A percentile compares a stretch with the other conserved stretches of the same genome.
Conservation (phyloP, 2,888 invertebrate species). For the Meteorus cinctellus region DNA sequence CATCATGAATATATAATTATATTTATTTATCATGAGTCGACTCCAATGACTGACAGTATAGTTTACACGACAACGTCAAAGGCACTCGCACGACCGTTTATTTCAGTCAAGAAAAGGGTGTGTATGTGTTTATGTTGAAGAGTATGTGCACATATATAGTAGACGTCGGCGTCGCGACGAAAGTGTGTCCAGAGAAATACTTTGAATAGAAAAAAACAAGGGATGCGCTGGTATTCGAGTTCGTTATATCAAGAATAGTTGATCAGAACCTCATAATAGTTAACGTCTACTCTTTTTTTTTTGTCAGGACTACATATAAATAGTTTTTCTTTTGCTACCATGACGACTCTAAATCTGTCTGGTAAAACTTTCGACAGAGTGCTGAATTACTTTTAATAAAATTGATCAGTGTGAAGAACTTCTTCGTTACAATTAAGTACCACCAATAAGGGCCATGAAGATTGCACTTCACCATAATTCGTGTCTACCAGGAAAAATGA, state of each 20-base stretch:
- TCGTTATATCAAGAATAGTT: background rate
- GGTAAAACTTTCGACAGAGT: no score
- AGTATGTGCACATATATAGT: background rate
- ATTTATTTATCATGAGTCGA: constrained; percentile 10
- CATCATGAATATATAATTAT: background rate
- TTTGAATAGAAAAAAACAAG: background rate
- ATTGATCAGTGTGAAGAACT: no score
- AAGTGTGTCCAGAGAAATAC: background rate
- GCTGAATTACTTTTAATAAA: no score
- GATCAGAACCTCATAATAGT: background rate
- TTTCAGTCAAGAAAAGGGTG: constrained; percentile 19
- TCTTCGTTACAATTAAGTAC: no score
- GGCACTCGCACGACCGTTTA: constrained; percentile 14
- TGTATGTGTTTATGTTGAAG: background rate
- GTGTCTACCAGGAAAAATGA: no score
- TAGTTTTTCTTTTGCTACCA: no score
- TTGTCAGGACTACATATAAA: no score
- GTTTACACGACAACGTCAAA: constrained; percentile 14
- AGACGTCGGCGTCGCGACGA: constrained; percentile 9
- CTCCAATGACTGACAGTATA: background rate
- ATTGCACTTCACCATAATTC: no score
- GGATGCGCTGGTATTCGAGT: background rate
- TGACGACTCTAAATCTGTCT: no score
- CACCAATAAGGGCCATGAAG: no score
- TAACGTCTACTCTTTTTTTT: no score